These are phyloP conservation scores for Arizona elegans DNA, from an alignment of 2,113 vertebrate species.

Conservation along the genomic window DNA sequence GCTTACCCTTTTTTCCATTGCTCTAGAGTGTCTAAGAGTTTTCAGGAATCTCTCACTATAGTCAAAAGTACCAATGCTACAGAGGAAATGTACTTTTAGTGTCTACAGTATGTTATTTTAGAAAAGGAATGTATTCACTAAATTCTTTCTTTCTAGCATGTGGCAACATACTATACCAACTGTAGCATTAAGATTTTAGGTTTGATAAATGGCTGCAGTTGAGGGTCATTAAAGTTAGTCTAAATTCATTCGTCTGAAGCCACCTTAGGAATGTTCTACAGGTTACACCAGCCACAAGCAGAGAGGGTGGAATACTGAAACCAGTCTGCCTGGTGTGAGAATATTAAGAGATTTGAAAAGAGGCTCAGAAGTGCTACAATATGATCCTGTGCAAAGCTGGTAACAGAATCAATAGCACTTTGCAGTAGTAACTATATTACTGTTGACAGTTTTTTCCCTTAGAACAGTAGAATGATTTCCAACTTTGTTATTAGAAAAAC, in stretches of 20 bases:
- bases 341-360: background rate
- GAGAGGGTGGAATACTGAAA: background rate
- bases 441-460: background rate
- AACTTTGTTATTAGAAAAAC: background rate
- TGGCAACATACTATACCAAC: background rate
- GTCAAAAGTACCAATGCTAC: background rate
- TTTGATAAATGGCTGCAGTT: background rate
- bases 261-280: slow-evolving; percentile 1
- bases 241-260: slow-evolving; percentile 5
- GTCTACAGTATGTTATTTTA: background rate
- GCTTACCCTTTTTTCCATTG: background rate
- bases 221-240: slow-evolving; percentile 17
- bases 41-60: background rate
- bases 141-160: background rate
- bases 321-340: background rate
- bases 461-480: background rate
- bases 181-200: background rate
- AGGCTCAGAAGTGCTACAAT: background rate
- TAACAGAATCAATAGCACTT: background rate
- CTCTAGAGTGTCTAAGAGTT: background rate
- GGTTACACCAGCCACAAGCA: background rate
- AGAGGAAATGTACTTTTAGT: background rate
- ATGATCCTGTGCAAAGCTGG: background rate
- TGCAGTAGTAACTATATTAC: background rate
- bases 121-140: background rate